phyloP scores from a whole-genome alignment of 2,888 invertebrate genomes.

The Eristalis tenax region DNA sequence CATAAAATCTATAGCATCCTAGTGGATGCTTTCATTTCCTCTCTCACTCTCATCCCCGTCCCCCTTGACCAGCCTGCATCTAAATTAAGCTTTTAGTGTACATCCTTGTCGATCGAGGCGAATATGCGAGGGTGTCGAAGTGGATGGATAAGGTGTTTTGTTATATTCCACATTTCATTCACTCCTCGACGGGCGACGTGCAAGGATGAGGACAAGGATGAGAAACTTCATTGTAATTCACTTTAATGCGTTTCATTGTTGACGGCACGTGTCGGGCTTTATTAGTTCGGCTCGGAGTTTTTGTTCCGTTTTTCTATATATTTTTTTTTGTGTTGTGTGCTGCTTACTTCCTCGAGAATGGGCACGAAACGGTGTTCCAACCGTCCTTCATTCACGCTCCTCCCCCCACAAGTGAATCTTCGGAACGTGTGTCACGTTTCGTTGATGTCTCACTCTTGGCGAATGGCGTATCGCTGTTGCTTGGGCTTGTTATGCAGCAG shows the following conservation, averaged over 20 bases:
- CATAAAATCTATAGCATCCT: not conserved
- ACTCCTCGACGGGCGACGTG: constrained; percentile 8
- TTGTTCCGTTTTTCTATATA: constrained; percentile 73
- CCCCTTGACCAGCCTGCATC: not conserved
- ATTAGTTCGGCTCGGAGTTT: constrained; percentile 78
- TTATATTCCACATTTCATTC: constrained; percentile 55
- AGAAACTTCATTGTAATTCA: constrained; percentile 79
- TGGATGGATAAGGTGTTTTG: not conserved
- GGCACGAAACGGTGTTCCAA: constrained; percentile 56
- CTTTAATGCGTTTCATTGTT: constrained; percentile 82
- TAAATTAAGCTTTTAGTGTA: constrained; percentile 24
- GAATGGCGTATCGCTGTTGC: not conserved
- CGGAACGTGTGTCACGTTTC: constrained; percentile 68
- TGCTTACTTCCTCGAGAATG: constrained; percentile 26
- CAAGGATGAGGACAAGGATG: constrained; percentile 10
- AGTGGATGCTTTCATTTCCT: not conserved
- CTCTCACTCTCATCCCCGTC: not conserved
- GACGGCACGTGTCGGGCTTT: constrained; percentile 81
- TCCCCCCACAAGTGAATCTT: constrained; percentile 49
- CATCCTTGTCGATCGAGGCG: constrained; percentile 20
- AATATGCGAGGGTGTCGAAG: not conserved
- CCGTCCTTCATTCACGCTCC: constrained; percentile 72
- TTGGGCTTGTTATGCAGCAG: not conserved
- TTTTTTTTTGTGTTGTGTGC: not conserved
- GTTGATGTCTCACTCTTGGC: constrained; percentile 57